These are phyloP conservation scores for Pterocles burchelli DNA, from an alignment of 2,113 vertebrate species.

Conservation along the genomic window DNA sequence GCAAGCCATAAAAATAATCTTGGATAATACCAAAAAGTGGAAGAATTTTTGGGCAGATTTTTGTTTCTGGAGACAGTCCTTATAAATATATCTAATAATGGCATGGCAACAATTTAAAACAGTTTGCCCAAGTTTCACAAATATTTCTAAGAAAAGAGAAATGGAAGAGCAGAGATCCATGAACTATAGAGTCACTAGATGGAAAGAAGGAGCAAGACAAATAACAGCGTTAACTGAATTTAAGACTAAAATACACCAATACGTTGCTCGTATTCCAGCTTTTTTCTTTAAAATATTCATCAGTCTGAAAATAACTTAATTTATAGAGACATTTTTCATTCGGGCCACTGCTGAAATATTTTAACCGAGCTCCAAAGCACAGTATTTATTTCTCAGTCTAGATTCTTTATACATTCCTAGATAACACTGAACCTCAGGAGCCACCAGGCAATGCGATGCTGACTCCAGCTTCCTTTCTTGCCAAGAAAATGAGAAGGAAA, in stretches of 20 bases:
- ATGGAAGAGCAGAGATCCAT: background rate
- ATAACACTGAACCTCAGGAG: slow-evolving; percentile 39
- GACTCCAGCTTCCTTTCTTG: slow-evolving; percentile 2
- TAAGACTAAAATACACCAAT: background rate
- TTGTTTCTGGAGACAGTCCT: background rate
- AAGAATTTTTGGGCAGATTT: background rate
- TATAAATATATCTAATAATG: background rate
- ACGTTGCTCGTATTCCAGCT: background rate
- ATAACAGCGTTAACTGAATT: background rate
- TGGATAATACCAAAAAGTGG: background rate
- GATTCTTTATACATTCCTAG: background rate
- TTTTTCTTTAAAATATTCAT: background rate
- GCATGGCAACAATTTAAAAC: background rate
- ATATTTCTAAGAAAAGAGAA: background rate
- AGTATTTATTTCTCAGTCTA: background rate
- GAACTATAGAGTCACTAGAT: background rate
- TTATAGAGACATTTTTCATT: slow-evolving; percentile 20
- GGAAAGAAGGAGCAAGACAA: background rate
- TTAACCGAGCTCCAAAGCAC: background rate
- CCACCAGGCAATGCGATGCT: background rate
- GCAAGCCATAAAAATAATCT: background rate
- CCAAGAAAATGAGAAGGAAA: background rate
- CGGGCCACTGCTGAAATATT: background rate
- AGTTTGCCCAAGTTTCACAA: background rate
- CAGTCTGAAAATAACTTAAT: background rate